Base-by-base conservation (phyloP, 2,113 vertebrate genomes). In the Otocyon megalotis region DNA sequence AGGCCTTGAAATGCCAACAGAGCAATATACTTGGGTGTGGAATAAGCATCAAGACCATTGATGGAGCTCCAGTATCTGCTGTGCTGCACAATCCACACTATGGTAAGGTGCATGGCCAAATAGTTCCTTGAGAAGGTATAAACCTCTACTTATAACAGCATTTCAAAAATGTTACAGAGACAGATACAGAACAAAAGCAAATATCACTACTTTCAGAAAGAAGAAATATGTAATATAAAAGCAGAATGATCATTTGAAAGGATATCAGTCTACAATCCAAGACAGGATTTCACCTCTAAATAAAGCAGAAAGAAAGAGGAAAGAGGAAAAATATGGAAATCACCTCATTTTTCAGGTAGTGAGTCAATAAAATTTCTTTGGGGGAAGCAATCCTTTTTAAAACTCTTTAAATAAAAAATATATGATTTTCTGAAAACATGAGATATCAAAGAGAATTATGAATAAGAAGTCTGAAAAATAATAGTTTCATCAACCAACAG, bases 61-160 rank as follows among this genome's bases (percentile, higher is more conserved):
- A 10, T 16, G 48, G n/a, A 60, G 28, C 16, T 24, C 16, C 0
- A 63, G 8, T 15, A 37, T 4, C 26, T 11, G n/a, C 3, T 74
- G 2, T 24, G 26, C 9, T 26, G 22, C 6, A 13, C 8, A 67
- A 30, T 1, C 5, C 22, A 32, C 5, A 14, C 3, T 72, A 16
- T 1, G 28, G 19, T 37, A 30, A 26, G n/a, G 9, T 67, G 0
- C 2, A 0, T 12, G 48, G 30, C 8, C 20, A 65, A 37, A 48
- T 6, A 19, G 1, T 24, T 16, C 8, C 53, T 8, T 8, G 1
- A 26, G n/a, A 84, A 50, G 35, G 50, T 71, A n/a, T 26, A 4
- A 32, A 11, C 22, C 22, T 50, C 35, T 19, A 22, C 2, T 56
- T 56, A 35, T 5, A 71, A n/a, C 30, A 22, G n/a, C 8, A 19